Percentiles rank a stretch among this genome's conserved stretches.
Conservation (phyloP, 2,888 invertebrate species). For the Myathropa florea region DNA sequence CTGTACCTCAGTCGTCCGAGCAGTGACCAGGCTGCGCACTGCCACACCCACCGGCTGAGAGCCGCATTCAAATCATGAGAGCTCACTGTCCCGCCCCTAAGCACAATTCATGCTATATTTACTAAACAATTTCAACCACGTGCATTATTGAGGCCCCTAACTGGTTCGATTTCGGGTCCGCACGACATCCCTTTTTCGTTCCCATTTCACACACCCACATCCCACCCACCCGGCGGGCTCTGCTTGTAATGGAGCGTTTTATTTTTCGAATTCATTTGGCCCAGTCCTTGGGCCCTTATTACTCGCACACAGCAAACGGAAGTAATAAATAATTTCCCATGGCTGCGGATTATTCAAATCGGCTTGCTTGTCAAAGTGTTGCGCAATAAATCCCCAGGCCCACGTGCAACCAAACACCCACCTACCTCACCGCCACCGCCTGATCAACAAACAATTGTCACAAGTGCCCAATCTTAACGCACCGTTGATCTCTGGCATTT, state of each 20-base stretch:
- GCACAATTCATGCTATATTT: not conserved
- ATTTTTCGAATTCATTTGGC: constrained; percentile 16
- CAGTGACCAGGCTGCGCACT: not conserved
- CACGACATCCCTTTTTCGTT: not conserved
- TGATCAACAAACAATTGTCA: not conserved
- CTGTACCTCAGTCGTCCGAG: not conserved
- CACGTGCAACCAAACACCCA: constrained; percentile 5
- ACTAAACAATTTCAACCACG: constrained; percentile 5
- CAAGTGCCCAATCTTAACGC: constrained; percentile 5
- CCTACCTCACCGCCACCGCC: not conserved
- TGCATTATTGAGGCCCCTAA: constrained; percentile 2
- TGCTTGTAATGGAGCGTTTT: constrained; percentile 1
- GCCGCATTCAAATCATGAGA: too few species aligned
- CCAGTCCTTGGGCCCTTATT: not conserved
- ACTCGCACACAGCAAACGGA: constrained; percentile 9
- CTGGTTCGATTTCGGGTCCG: not conserved
- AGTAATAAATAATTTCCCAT: constrained; percentile 21
- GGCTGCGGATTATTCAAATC: constrained; percentile 34
- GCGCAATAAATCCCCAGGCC: constrained; percentile 21
- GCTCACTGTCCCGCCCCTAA: not conserved
- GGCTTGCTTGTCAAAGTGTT: not conserved
- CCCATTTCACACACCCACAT: not conserved
- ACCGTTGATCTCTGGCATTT: not conserved
- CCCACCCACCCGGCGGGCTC: not conserved
- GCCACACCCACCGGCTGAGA: too few species aligned